Conservation (phyloP, 2,888 invertebrate genomes). For the Ophion ventricosus region DNA sequence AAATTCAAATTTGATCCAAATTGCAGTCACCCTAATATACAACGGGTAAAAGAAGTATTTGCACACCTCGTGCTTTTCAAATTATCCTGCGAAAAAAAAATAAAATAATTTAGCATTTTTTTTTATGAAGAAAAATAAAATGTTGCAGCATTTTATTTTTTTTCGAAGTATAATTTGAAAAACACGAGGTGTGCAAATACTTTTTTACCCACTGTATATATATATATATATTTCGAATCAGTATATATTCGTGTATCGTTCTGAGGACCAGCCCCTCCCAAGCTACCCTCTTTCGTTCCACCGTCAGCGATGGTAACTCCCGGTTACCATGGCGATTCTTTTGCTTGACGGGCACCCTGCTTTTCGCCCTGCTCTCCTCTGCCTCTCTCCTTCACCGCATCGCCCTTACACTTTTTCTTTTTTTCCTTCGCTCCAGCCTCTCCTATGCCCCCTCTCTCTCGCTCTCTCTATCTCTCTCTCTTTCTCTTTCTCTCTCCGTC, state of each 20-base stretch:
- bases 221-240: conserved; percentile 14
- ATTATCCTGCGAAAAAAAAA: no score
- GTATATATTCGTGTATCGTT: conserved; percentile 57
- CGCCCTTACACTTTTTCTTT: conserved; percentile 39
- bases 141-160: no score
- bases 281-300: conserved; percentile 61
- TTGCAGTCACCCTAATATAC: no score
- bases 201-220: neutral
- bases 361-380: conserved; percentile 57
- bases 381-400: conserved; percentile 32
- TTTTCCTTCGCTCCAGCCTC: conserved; percentile 62
- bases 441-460: conserved; percentile 61
- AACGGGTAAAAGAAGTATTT: no score
- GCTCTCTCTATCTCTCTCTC: conserved; percentile 68
- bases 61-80: no score
- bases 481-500: conserved; percentile 70
- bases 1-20: no score
- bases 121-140: no score
- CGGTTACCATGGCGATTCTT: conserved; percentile 82
- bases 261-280: conserved; percentile 66
- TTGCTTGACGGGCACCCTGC: conserved; percentile 81
- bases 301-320: conserved; percentile 71
- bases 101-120: no score
- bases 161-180: no score
- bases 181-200: no score